These are phyloP conservation scores for Megamerina dolium DNA, from an alignment of 2,888 invertebrate genomes.

Conservation along the genomic window DNA sequence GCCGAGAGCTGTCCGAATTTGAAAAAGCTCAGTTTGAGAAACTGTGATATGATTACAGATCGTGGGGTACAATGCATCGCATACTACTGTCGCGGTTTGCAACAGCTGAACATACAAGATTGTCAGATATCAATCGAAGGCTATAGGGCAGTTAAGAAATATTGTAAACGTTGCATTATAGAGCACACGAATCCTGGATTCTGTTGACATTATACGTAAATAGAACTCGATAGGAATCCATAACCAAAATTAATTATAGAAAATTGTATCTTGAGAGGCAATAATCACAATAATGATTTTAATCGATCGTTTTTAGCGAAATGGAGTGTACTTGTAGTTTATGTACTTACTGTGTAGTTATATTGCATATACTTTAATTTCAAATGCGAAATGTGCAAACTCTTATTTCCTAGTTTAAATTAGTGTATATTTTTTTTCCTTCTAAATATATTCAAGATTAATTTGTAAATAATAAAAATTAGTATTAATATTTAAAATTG, in stretches of 20 bases:
- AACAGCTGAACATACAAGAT: conserved; percentile 89
- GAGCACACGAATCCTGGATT: conserved; percentile 95
- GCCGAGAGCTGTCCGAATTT: conserved; percentile 87
- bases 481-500: not conserved
- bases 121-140: conserved; percentile 85
- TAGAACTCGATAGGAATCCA: not conserved
- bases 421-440: not conserved
- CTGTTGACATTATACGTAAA: conserved; percentile 51
- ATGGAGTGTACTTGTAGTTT: too few relatives aligned
- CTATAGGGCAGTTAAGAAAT: conserved; percentile 85
- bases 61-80: conserved; percentile 82
- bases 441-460: not conserved
- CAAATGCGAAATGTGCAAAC: not conserved
- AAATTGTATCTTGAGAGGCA: not conserved
- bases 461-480: not conserved
- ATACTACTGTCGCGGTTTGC: conserved; percentile 81
- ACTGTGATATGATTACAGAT: conserved; percentile 87
- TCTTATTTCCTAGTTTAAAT: not conserved
- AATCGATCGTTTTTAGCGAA: too few relatives aligned
- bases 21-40: conserved; percentile 81
- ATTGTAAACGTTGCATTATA: conserved; percentile 86
- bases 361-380: too few relatives aligned
- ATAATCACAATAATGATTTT: not conserved
- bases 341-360: too few relatives aligned
- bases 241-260: conserved; percentile 2